Evolutionary conservation across 1,140 invertebrate genomes (phyloP), one percentile per base, ranked within the genome.

Genomic region (Bombus sibiricus): DNA sequence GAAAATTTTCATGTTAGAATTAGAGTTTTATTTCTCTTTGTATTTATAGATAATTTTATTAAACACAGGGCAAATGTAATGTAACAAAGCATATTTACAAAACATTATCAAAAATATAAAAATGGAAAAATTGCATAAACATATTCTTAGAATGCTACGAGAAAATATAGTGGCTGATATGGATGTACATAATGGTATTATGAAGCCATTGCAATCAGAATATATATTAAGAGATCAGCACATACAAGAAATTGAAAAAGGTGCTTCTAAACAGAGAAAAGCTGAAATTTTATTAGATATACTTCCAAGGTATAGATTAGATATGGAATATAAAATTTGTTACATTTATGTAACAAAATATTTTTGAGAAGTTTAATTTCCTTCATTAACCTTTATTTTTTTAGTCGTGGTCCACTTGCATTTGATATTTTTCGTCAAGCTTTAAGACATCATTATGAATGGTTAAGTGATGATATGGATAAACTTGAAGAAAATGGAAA

Each of bases 141-240:
- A 93, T 8, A 93, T 95, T 83, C 88, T 95, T 22, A 77, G 34
- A 53, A 74, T 47, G 15, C 83, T 95, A 41, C 90, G 93, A 28
- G 81, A 86, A 32, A 86, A 84, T 28, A 94, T 95, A 80, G 86
- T 95, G 25, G 85, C 92, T 53, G 93, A 95, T 86, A 47, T 95
- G 10, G 88, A 95, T 85, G 91, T 95, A 15, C 80, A 92, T 15
- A 93, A 95, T 86, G 90, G 91, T 15, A 92, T 95, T n/a, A 77
- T 95, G 59, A 53, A 91, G 34, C 83, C 88, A 32, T 78, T 95
- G 53, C 83, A 81, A 57, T 79, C 79, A 25, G 86, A 93, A 68
- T 86, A 86, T 18, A 94, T 95, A 59, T 86, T 95, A 87, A 92
- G 77, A 71, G 81, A 89, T n/a, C 86, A 93, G 9, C 91, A 95